These are phyloP conservation scores for Idaea straminata DNA, from an alignment of 2,888 invertebrate species.

Conservation along the genomic window DNA sequence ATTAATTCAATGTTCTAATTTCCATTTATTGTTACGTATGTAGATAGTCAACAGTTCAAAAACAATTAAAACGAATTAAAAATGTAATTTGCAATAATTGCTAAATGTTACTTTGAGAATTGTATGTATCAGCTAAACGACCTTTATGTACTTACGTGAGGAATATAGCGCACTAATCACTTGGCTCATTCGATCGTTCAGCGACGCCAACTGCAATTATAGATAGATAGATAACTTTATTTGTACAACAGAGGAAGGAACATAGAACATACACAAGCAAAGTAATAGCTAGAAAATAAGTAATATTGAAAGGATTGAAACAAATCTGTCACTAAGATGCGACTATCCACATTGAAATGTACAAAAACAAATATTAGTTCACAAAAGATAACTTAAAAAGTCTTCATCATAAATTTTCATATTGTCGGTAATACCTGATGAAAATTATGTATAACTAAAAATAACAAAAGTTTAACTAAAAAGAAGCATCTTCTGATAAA, in stretches of 20 bases:
- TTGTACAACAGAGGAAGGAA: no score
- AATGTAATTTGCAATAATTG: background rate
- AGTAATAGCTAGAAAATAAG: no score
- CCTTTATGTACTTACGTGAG: constrained; percentile 55
- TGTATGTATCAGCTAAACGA: constrained; percentile 9
- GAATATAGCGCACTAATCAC: constrained; percentile 67
- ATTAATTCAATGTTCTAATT: background rate
- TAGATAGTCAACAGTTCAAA: background rate
- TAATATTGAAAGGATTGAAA: no score
- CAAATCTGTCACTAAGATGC: no score
- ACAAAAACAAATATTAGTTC: background rate
- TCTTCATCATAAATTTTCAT: background rate
- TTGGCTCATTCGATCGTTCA: constrained; percentile 68
- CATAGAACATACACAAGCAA: no score
- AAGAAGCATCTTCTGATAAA: background rate
- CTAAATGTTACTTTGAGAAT: constrained; percentile 15
- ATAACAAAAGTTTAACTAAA: background rate
- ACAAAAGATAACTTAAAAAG: background rate
- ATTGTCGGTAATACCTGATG: no score
- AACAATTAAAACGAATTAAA: background rate
- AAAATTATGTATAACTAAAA: background rate
- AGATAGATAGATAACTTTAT: background rate
- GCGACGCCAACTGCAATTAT: constrained; percentile 54
- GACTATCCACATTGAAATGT: no score
- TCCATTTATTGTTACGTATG: background rate